Evolutionary conservation across 92 coral and sea anemone genomes (phyloP).

Genomic region (Zoanthus gigantus): DNA sequence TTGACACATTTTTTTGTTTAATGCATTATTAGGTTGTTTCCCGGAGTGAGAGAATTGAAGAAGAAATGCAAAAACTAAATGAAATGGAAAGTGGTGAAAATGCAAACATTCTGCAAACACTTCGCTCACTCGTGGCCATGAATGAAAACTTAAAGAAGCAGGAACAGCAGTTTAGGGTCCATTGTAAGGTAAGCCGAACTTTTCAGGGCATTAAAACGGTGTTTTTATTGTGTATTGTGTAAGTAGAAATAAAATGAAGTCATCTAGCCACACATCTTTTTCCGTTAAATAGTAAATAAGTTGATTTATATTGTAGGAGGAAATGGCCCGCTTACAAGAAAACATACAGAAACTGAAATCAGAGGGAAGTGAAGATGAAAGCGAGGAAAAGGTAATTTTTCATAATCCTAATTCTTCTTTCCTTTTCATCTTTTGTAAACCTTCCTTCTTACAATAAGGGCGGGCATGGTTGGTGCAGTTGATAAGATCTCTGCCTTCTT

Average conservation of each 20-base stretch:
- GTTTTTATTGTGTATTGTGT: too few species aligned
- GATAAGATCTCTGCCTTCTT: neutral
- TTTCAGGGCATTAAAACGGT: too few species aligned
- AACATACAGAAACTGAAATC: conserved; percentile 84
- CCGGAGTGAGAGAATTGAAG: conserved; percentile 85
- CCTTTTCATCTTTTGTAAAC: too few species aligned
- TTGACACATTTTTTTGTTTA: neutral
- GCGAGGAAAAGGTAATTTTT: conserved; percentile 85
- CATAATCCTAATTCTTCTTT: neutral
- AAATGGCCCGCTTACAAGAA: conserved; percentile 91
- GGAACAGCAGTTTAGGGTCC: conserved; percentile 97
- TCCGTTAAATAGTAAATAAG: neutral
- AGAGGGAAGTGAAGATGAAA: conserved; percentile 94
- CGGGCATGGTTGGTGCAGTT: neutral
- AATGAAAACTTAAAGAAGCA: conserved; percentile 95
- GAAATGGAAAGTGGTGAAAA: conserved; percentile 97
- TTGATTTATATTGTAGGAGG: conserved; percentile 72
- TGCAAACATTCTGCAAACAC: conserved; percentile 88
- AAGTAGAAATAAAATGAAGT: too few species aligned
- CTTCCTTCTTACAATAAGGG: too few species aligned
- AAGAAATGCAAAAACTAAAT: conserved; percentile 90
- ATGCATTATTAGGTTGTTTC: conserved; percentile 59
- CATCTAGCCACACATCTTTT: neutral
- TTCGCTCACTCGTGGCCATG: conserved; percentile 96
- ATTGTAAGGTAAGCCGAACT: conserved; percentile 83